Conservation (phyloP, 2,797 vertebrate species). For the Enteromius argenteus region DNA sequence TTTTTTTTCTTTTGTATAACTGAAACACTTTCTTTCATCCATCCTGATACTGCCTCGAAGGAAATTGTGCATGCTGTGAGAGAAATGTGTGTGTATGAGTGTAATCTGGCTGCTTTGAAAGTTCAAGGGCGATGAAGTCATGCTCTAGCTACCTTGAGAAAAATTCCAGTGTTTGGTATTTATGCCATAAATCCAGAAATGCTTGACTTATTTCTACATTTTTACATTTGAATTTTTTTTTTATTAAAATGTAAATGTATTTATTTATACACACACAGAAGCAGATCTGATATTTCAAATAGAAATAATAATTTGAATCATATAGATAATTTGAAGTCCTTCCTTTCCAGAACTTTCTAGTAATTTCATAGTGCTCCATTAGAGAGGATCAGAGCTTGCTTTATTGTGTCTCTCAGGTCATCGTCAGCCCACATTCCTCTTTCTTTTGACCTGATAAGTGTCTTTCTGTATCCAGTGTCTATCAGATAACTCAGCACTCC, state of each 20-base stretch:
- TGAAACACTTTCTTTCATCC: background rate
- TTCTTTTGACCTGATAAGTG: constrained; percentile 60
- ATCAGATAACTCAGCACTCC: constrained; percentile 45
- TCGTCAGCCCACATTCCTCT: constrained; percentile 19
- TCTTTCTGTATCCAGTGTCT: constrained; percentile 57
- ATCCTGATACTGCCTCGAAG: background rate
- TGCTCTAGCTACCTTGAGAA: constrained; percentile 40
- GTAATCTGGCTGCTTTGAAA: constrained; percentile 25
- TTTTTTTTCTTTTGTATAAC: background rate
- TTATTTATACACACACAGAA: background rate
- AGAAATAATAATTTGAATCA: background rate
- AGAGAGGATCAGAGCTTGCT: constrained; percentile 23
- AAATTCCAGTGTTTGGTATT: constrained; percentile 32
- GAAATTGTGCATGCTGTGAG: background rate
- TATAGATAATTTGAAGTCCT: background rate
- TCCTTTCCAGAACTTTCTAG: background rate
- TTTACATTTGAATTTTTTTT: background rate
- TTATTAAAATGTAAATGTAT: background rate
- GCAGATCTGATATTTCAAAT: background rate
- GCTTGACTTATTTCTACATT: constrained; percentile 11
- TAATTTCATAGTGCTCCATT: constrained; percentile 37
- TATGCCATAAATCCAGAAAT: background rate
- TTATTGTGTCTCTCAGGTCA: constrained; percentile 30
- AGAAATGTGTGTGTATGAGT: constrained; percentile 24
- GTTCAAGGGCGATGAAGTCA: constrained; percentile 33